Conservation (phyloP, 2,113 vertebrate genomes). For the Campylomormyrus tamandua region DNA sequence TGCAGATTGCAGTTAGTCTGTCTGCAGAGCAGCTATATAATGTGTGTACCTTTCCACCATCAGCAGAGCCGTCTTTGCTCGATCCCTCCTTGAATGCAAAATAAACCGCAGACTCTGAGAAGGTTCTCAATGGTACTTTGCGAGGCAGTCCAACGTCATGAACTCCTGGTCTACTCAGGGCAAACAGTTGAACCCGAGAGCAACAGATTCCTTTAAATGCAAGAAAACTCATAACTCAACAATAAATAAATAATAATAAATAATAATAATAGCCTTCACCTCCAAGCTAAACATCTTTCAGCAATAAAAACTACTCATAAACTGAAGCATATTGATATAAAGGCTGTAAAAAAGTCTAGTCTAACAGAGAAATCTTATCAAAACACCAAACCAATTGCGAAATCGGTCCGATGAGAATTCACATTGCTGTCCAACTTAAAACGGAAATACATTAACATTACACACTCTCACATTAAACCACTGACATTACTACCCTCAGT, state of each 20-base stretch:
- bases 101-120: slow-evolving; percentile 77
- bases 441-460: not conserved
- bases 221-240: not conserved
- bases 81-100: slow-evolving; percentile 82
- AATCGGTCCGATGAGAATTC: not conserved
- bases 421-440: not conserved
- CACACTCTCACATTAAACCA: not conserved
- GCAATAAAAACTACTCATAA: not conserved
- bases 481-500: not conserved
- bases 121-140: slow-evolving; percentile 65
- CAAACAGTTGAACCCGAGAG: slow-evolving; percentile 68
- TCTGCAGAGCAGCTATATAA: not conserved
- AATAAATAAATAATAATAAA: not conserved
- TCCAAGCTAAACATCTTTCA: not conserved
- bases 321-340: not conserved
- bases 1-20: not conserved
- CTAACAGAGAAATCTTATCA: not conserved
- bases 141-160: slow-evolving; percentile 65
- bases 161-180: slow-evolving; percentile 68
- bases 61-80: slow-evolving; percentile 75
- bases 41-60: slow-evolving; percentile 75
- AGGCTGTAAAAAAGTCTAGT: not conserved
- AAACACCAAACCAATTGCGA: not conserved
- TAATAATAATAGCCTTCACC: not conserved
- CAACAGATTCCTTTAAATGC: slow-evolving; percentile 67